phyloP scores from a whole-genome alignment of 2,113 vertebrate species.

The Brachyhypopomus gauderio region DNA sequence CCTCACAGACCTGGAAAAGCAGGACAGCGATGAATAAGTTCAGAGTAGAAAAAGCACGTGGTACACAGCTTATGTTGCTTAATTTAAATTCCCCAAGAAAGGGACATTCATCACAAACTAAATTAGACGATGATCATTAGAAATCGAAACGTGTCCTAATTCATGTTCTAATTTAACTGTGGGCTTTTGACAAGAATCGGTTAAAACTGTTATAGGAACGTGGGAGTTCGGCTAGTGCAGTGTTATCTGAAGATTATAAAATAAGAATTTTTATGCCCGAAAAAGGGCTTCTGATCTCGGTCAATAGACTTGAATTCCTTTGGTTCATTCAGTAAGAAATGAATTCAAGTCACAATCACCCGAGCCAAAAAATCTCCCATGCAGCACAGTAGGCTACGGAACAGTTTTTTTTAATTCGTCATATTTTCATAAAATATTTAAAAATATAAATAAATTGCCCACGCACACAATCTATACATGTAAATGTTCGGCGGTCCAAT shows the following conservation, averaged over 20 bases:
- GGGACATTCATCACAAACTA: not conserved
- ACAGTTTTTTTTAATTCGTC: slow-evolving; percentile 84
- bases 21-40: slow-evolving; percentile 37
- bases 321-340: slow-evolving; percentile 80
- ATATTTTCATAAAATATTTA: slow-evolving; percentile 98
- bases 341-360: slow-evolving; percentile 84
- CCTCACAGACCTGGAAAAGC: slow-evolving; percentile 88
- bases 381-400: slow-evolving; percentile 66
- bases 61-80: slow-evolving; percentile 21
- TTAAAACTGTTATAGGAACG: too few species aligned
- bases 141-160: not conserved
- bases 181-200: too few species aligned
- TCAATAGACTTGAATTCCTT: slow-evolving; percentile 77
- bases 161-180: not conserved
- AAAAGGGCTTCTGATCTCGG: slow-evolving; percentile 59
- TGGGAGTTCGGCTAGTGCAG: slow-evolving; percentile 27
- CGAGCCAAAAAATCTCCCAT: slow-evolving; percentile 74
- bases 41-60: slow-evolving; percentile 42
- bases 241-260: slow-evolving; percentile 60
- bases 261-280: slow-evolving; percentile 56
- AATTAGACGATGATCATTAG: not conserved
- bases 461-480: slow-evolving; percentile 59
- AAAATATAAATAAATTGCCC: slow-evolving; percentile 85
- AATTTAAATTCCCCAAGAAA: slow-evolving; percentile 8
- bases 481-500: slow-evolving; percentile 67